Evolutionary conservation across 2,888 invertebrate species (phyloP).

Genomic region (Amblyjoppa fuscipennis): DNA sequence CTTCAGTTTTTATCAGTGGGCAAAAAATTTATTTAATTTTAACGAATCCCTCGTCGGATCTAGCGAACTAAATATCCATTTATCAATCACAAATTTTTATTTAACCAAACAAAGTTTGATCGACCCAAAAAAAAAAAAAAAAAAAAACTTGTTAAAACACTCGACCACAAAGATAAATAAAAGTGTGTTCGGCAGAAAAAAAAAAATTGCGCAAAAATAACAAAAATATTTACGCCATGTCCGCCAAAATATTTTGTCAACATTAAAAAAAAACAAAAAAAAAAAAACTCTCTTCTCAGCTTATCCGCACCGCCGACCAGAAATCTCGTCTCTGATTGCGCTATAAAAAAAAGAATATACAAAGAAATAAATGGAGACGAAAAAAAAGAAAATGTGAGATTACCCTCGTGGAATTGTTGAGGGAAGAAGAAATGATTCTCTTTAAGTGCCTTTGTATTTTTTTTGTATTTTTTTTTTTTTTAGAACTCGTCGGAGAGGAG

Average conservation of each 20-base stretch:
- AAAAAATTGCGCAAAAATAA: too few species aligned
- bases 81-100: too few species aligned
- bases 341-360: constrained; percentile 7
- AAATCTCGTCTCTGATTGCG: constrained; percentile 34
- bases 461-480: neutral
- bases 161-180: neutral
- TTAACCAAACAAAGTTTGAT: neutral
- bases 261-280: too few species aligned
- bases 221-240: too few species aligned
- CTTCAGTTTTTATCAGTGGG: too few species aligned
- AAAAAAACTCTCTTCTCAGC: too few species aligned
- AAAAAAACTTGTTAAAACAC: neutral
- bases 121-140: too few species aligned
- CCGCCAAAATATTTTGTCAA: too few species aligned
- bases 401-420: constrained; percentile 22
- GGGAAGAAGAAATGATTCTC: neutral
- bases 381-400: neutral
- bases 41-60: too few species aligned
- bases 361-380: neutral
- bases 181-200: too few species aligned
- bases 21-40: too few species aligned
- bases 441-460: constrained; percentile 14
- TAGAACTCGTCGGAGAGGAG: neutral
- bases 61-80: too few species aligned
- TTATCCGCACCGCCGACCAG: neutral